Percentiles rank a stretch among this genome's conserved stretches.
Evolutionary conservation across 2,797 vertebrate species (phyloP).

Genomic region (Falco rusticolus): DNA sequence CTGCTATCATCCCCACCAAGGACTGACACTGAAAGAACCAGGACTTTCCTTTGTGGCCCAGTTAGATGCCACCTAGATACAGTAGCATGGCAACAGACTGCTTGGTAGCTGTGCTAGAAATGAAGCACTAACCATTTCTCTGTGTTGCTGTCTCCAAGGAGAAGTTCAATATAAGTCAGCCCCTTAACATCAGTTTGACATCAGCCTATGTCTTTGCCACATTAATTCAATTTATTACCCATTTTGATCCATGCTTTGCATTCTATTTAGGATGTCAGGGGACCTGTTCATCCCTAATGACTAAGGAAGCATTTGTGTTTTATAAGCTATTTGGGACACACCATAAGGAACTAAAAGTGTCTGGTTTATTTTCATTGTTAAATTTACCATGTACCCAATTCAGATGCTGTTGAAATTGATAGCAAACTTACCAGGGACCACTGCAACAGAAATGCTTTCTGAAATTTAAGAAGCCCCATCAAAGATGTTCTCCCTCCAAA

Average conservation of each 20-base stretch:
- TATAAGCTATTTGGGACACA: constrained; percentile 59
- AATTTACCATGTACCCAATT: constrained; percentile 35
- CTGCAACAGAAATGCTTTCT: background rate
- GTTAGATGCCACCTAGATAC: constrained; percentile 40
- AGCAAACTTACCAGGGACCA: background rate
- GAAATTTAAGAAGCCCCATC: background rate
- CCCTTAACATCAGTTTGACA: constrained; percentile 58
- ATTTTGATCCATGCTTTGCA: constrained; percentile 42
- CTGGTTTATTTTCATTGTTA: constrained; percentile 54
- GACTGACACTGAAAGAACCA: background rate
- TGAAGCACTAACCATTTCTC: background rate
- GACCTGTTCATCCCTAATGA: constrained; percentile 63
- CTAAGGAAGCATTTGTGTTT: constrained; percentile 63
- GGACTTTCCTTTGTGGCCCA: background rate
- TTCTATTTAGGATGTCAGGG: constrained; percentile 41
- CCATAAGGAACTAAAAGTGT: constrained; percentile 56
- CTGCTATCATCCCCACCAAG: background rate
- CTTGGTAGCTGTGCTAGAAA: constrained; percentile 8
- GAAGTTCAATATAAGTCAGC: constrained; percentile 53
- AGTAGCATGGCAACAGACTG: constrained; percentile 53
- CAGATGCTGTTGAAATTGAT: background rate
- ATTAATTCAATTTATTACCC: constrained; percentile 66
- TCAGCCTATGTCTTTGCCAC: constrained; percentile 54
- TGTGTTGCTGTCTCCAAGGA: constrained; percentile 44
- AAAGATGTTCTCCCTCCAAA: background rate